A percentile compares a stretch with the other conserved stretches of the same genome.
These are phyloP conservation scores for Hemiscyllium ocellatum DNA, from an alignment of 2,113 vertebrate species.

Conservation along the genomic window DNA sequence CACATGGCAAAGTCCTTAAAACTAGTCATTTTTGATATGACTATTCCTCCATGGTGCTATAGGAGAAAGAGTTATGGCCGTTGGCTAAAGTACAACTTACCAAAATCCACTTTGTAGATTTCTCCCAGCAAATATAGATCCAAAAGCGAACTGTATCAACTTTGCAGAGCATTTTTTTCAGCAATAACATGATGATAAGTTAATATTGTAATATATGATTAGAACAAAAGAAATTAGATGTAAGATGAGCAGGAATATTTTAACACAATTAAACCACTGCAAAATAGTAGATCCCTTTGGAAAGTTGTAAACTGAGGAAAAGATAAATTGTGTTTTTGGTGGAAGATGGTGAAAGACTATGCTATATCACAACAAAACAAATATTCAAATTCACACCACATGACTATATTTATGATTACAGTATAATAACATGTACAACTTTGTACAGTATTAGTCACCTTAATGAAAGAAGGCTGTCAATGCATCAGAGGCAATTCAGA, in stretches of 20 bases:
- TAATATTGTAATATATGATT: not conserved
- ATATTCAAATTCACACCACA: not conserved
- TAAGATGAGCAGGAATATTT: not conserved
- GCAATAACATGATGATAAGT: not conserved
- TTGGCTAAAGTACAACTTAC: not conserved
- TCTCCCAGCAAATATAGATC: not conserved
- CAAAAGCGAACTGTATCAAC: not conserved
- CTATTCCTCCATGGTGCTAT: not conserved
- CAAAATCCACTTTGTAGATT: not conserved
- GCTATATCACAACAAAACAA: not conserved
- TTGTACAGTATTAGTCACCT: not conserved
- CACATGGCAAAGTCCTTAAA: not conserved
- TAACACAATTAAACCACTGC: not conserved
- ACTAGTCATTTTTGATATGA: not conserved
- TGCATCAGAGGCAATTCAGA: no score
- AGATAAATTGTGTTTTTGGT: not conserved
- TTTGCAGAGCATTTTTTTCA: not conserved
- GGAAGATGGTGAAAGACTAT: not conserved
- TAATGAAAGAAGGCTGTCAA: no score
- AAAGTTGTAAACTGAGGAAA: not conserved
- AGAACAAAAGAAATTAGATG: not conserved
- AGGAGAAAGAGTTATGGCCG: not conserved
- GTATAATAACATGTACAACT: not conserved
- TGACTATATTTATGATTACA: not conserved
- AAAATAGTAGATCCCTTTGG: not conserved